Percentiles rank a stretch among this genome's conserved stretches.
Evolutionary conservation across 2,113 vertebrate genomes (phyloP).

Genomic region (Pedetes capensis): DNA sequence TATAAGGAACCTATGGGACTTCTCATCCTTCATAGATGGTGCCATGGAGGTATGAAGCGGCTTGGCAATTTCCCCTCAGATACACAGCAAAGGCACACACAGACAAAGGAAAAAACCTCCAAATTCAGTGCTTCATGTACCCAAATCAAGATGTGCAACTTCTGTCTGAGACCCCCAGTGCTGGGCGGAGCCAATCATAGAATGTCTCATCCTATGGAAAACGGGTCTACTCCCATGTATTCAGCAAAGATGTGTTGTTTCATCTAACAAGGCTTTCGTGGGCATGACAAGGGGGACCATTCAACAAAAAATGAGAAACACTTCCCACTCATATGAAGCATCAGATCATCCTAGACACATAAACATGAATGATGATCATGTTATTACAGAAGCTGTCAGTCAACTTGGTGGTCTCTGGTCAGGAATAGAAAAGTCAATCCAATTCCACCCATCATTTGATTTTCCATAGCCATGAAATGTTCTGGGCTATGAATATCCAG

Average conservation of each 20-base stretch:
- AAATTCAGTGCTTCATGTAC: background rate
- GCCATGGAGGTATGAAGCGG: background rate
- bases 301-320: background rate
- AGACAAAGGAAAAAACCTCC: background rate
- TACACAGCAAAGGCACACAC: background rate
- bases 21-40: background rate
- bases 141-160: background rate
- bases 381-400: background rate
- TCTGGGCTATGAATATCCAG: background rate
- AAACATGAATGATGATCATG: fast-evolving
- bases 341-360: background rate
- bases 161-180: background rate
- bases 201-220: background rate
- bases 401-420: background rate
- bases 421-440: background rate
- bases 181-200: background rate
- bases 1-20: background rate
- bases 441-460: background rate
- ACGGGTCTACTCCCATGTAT: no score
- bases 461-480: background rate
- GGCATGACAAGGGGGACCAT: background rate
- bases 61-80: background rate
- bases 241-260: background rate
- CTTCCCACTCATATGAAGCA: fast-evolving
- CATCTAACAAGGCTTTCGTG: background rate